A percentile compares a stretch with the other conserved stretches of the same genome.
phyloP scores from a whole-genome alignment of 2,113 vertebrate genomes.

The Anas platyrhynchos region DNA sequence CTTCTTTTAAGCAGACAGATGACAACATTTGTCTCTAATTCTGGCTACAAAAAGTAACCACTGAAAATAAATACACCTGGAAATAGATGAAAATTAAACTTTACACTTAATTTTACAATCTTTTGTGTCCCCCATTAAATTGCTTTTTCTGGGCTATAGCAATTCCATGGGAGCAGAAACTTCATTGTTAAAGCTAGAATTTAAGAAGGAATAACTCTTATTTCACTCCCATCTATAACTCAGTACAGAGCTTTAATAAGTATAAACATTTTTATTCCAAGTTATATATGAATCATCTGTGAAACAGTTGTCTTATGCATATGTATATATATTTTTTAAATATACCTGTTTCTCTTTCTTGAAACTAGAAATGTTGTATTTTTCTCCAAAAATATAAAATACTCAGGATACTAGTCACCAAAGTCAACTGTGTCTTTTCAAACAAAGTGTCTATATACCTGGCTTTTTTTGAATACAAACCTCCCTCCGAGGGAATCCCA shows the following conservation, averaged over 20 bases:
- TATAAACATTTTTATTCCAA: conserved; percentile 6
- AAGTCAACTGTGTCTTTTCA: not conserved
- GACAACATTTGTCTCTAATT: not conserved
- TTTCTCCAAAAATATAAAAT: not conserved
- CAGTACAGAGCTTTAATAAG: not conserved
- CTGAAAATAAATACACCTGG: not conserved
- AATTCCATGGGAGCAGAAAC: not conserved
- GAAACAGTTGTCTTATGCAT: conserved; percentile 19
- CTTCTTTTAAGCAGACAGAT: not conserved
- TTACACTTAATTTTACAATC: not conserved
- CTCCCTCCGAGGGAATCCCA: not conserved
- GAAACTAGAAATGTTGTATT: not conserved
- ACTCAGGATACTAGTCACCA: not conserved
- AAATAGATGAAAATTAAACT: not conserved
- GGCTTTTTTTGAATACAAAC: not conserved
- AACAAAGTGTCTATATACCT: not conserved
- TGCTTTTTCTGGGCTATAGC: not conserved
- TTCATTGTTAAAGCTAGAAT: not conserved
- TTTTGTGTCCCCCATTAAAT: not conserved
- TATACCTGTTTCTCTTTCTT: not conserved
- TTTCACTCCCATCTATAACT: conserved; percentile 2
- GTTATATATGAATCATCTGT: not conserved
- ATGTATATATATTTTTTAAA: not conserved
- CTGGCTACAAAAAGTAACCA: not conserved
- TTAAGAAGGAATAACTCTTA: not conserved